Conservation (phyloP, 2,797 vertebrate species). For the Leptoclinus maculatus region DNA sequence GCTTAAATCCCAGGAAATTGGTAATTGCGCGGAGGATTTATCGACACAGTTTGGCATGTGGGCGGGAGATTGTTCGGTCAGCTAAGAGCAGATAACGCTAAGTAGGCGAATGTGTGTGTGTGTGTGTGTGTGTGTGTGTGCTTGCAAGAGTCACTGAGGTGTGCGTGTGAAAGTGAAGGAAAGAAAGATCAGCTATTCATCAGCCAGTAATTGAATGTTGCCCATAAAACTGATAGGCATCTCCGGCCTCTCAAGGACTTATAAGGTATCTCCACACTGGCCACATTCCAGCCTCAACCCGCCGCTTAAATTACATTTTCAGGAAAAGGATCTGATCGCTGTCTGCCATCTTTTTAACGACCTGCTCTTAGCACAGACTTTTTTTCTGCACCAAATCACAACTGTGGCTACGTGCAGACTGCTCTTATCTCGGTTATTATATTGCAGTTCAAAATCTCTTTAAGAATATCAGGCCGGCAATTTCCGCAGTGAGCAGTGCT, state of each 20-base stretch:
- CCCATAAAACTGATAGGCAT: conserved; percentile 74
- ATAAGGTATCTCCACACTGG: conserved; percentile 50
- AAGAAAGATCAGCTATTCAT: conserved; percentile 72
- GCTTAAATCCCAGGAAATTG: conserved; percentile 2
- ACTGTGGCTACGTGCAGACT: background rate
- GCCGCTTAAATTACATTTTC: conserved; percentile 59
- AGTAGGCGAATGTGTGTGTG: conserved; percentile 18
- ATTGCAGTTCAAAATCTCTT: conserved; percentile 52
- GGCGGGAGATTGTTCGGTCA: background rate
- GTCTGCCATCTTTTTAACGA: conserved; percentile 64
- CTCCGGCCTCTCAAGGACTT: conserved; percentile 66
- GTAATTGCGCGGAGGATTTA: conserved; percentile 46
- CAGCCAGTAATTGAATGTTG: conserved; percentile 76
- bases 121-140: conserved; percentile 16
- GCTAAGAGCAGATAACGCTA: conserved; percentile 26
- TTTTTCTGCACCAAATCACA: conserved; percentile 40
- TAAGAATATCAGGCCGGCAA: conserved; percentile 31
- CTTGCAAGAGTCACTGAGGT: background rate
- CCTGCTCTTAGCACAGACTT: conserved; percentile 39
- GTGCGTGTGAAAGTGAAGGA: conserved; percentile 48
- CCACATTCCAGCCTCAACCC: conserved; percentile 44
- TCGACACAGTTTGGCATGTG: conserved; percentile 36
- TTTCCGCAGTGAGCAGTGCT: conserved; percentile 38
- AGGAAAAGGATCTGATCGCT: conserved; percentile 63
- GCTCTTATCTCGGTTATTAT: conserved; percentile 64